Evolutionary conservation across 2,113 vertebrate genomes (phyloP), one percentile per base, ranked within the genome.

Genomic region (Mastomys natalensis): DNA sequence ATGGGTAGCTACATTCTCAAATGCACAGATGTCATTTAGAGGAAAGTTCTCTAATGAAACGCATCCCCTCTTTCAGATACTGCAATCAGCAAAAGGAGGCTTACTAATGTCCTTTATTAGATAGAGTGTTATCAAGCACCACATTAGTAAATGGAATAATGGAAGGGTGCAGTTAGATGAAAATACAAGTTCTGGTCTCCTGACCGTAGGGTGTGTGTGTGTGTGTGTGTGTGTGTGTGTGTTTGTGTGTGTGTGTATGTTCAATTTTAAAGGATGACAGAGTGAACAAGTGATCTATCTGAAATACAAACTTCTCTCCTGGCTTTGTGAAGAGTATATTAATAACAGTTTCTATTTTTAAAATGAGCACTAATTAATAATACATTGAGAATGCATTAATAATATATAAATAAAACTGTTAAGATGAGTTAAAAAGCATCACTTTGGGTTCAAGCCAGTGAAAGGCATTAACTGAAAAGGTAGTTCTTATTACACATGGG

Each of bases 401-500:
- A 76, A 90, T 68, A 45, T 76, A 95, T 53, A 81, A 0, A 85
- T 11, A 68, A 19, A 89, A 48, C 43, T 40, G 62, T 88, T 90
- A 77, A 68, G 68, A 87, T 58, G 76, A 94, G 24, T 95, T 86
- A 90, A 96, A 94, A 95, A 81, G 15, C 45, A 81, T 80, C 68
- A 92, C 51, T 92, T 88, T 37, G 4, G 26, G 13, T 22, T 87
- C 87, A 77, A 96, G 95, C 11, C 70, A 92, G 64, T 76, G 43
- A 91, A 62, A 95, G n/a, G 73, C 70, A 74, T 96, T 43, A 91
- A 89, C 2, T 48, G 68, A 95, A 89, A 97, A 97, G 91, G 82
- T 58, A 64, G 70, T 90, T 93, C 53, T 78, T 40, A 51, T 64
- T 74, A 40, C 55, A 58, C 86, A 76, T 31, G 12, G 70, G 51